A percentile compares a stretch with the other conserved stretches of the same genome.
These are phyloP conservation scores for Anguilla megastoma DNA, from an alignment of 2,797 vertebrate genomes.

Conservation along the genomic window DNA sequence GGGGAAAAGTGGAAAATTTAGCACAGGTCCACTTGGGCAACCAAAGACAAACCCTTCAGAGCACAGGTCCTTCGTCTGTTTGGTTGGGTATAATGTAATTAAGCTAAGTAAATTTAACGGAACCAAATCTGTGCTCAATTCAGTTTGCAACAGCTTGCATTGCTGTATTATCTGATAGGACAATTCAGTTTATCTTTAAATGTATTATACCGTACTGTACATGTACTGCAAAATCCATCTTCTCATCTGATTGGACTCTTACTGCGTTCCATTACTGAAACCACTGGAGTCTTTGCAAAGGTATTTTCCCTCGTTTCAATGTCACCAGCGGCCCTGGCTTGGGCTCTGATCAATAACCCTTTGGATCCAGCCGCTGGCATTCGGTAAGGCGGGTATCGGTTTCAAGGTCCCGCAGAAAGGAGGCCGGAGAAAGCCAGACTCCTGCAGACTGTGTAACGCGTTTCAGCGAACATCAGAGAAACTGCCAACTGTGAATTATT, in stretches of 20 bases:
- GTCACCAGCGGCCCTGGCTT: not conserved
- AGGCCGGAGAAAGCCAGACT: not conserved
- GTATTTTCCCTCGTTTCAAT: not conserved
- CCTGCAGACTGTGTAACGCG: not conserved
- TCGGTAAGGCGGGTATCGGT: not conserved
- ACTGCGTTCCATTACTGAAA: not conserved
- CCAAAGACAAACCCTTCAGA: not conserved
- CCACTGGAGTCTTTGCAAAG: not conserved
- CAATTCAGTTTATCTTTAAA: not conserved
- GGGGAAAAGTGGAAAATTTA: not conserved
- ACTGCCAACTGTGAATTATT: slow-evolving; percentile 61
- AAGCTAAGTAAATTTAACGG: not conserved
- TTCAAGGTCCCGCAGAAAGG: slow-evolving; percentile 3
- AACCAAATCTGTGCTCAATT: not conserved
- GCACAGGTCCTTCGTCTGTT: not conserved
- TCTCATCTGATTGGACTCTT: not conserved
- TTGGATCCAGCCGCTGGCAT: not conserved
- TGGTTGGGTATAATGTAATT: not conserved
- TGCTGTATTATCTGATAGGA: not conserved
- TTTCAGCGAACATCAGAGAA: slow-evolving; percentile 54
- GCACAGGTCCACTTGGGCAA: too few relatives aligned
- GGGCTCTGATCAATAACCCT: not conserved
- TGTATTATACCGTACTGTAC: not conserved
- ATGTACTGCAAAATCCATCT: not conserved
- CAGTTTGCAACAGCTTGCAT: not conserved